Evolutionary conservation across 2,888 invertebrate species (phyloP).

Genomic region (Dorcus hopei): DNA sequence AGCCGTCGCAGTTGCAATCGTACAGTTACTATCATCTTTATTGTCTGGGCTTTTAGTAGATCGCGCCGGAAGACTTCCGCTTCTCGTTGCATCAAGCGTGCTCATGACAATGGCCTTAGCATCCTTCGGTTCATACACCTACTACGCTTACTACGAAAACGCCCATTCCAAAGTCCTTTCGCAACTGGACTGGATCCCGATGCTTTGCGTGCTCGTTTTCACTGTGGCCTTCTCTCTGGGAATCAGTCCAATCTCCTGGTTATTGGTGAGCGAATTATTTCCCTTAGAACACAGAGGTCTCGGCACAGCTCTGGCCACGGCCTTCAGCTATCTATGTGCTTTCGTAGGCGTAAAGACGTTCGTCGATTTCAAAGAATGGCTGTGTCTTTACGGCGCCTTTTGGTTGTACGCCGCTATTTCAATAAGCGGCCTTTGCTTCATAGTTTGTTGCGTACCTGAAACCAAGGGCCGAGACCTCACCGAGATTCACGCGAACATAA

Average conservation of each 20-base stretch:
- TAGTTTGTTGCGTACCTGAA: conserved; percentile 83
- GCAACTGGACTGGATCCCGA: conserved; percentile 78
- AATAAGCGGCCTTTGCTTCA: conserved; percentile 77
- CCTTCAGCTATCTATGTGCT: conserved; percentile 83
- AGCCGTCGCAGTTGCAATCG: conserved; percentile 80
- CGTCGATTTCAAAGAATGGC: conserved; percentile 72
- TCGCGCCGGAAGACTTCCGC: conserved; percentile 77
- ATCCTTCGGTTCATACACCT: conserved; percentile 77
- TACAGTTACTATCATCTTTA: conserved; percentile 80
- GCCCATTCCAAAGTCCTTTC: conserved; percentile 52
- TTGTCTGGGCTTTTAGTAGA: conserved; percentile 81
- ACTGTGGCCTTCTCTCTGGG: conserved; percentile 84
- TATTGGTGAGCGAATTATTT: conserved; percentile 79
- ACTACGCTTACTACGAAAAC: conserved; percentile 70
- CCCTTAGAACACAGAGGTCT: conserved; percentile 80
- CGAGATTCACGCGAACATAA: conserved; percentile 72
- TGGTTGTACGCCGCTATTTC: conserved; percentile 85
- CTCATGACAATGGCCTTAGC: conserved; percentile 84
- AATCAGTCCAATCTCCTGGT: conserved; percentile 84
- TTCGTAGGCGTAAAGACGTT: conserved; percentile 85
- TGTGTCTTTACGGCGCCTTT: conserved; percentile 81
- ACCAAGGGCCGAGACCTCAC: conserved; percentile 87
- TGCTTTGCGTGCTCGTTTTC: conserved; percentile 78
- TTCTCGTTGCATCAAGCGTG: conserved; percentile 79
- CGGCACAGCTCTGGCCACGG: conserved; percentile 82